Evolutionary conservation across 2,888 invertebrate species (phyloP).

Genomic region (Clistopyga incitator): DNA sequence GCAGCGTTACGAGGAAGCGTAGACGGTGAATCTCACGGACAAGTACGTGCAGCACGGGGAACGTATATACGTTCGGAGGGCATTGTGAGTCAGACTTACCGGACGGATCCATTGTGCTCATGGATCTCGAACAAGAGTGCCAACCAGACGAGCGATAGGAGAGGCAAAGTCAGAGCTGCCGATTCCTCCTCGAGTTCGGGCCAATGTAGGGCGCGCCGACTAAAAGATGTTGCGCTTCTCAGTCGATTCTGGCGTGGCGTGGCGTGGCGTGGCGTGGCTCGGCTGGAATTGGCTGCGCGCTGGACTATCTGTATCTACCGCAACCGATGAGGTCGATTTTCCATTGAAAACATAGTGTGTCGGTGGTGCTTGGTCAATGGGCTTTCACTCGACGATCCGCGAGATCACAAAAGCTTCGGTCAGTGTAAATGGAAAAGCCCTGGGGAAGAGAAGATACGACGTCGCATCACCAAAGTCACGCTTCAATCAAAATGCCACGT

Average conservation of each 20-base stretch:
- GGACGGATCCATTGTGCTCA: slow-evolving; percentile 30
- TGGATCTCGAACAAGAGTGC: slow-evolving; percentile 35
- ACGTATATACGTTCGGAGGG: neutral
- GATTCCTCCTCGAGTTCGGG: slow-evolving; percentile 21
- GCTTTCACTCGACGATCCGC: slow-evolving; percentile 26
- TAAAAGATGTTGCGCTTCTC: slow-evolving; percentile 5
- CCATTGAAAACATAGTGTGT: slow-evolving; percentile 16
- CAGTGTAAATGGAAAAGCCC: neutral
- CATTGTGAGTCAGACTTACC: slow-evolving; percentile 30
- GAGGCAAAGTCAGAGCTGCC: slow-evolving; percentile 4
- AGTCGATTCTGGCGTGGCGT: too few relatives aligned
- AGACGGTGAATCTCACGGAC: slow-evolving; percentile 16
- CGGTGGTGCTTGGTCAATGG: slow-evolving; percentile 22
- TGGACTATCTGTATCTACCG: neutral
- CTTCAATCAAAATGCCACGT: neutral
- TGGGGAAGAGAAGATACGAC: neutral
- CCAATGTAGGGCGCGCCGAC: slow-evolving; percentile 3
- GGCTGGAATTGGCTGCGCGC: slow-evolving; percentile 8
- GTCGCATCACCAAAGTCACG: neutral
- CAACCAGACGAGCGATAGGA: neutral
- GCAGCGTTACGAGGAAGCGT: neutral
- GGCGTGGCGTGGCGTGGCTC: too few relatives aligned
- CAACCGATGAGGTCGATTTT: neutral
- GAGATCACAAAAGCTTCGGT: slow-evolving; percentile 21
- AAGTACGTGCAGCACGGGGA: slow-evolving; percentile 1